These are phyloP conservation scores for Catotricha subobsoleta DNA, from an alignment of 2,888 invertebrate genomes.

Conservation along the genomic window DNA sequence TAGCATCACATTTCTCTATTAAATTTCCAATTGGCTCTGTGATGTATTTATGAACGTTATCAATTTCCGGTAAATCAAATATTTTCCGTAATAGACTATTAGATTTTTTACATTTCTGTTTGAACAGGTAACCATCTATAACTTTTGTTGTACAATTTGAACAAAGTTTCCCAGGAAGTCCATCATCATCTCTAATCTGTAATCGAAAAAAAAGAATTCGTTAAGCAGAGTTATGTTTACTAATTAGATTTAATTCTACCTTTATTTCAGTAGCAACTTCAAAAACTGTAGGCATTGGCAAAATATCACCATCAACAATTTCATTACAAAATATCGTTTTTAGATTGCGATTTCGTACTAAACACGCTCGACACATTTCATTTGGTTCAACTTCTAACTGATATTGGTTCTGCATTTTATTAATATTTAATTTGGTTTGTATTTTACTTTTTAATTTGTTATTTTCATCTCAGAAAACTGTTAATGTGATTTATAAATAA, in stretches of 20 bases:
- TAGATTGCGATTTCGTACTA: neutral
- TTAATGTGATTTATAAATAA: neutral
- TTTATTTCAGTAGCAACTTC: neutral
- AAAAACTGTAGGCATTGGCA: neutral
- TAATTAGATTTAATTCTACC: neutral
- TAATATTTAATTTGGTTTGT: neutral
- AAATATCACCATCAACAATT: slow-evolving; percentile 4
- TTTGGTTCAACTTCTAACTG: slow-evolving; percentile 2
- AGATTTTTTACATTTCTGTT: neutral
- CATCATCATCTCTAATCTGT: neutral
- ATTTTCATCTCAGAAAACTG: neutral
- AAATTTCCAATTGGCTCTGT: neutral
- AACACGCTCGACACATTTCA: slow-evolving; percentile 4
- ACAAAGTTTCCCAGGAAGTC: neutral
- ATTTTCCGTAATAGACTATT: slow-evolving; percentile 1
- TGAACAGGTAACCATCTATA: neutral
- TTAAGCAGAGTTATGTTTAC: neutral
- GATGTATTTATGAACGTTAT: neutral
- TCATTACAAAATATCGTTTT: slow-evolving; percentile 2
- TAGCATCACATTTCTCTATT: neutral
- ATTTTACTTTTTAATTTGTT: neutral
- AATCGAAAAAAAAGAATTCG: neutral
- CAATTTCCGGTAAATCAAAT: neutral
- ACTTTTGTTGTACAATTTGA: neutral
- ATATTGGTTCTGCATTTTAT: neutral